phyloP scores from a whole-genome alignment of 37 sponge, comb jelly and placozoan species.

The Ephydatia muelleri region DNA sequence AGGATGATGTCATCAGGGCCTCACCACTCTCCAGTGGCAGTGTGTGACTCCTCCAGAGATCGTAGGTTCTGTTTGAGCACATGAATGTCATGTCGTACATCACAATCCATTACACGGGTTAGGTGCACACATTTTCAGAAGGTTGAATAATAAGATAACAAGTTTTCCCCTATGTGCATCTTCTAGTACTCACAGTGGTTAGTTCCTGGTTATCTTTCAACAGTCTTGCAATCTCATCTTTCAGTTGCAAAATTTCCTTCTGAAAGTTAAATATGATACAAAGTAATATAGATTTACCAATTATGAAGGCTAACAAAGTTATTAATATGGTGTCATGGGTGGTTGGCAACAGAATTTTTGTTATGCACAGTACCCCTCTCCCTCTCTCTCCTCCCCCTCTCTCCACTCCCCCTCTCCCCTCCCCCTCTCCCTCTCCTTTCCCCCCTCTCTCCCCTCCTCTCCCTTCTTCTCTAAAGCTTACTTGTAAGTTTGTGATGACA shows the following conservation, averaged over 20 bases:
- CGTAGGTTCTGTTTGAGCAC: neutral
- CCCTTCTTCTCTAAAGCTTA: too few relatives aligned
- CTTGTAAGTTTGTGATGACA: neutral
- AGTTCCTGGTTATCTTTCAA: slow-evolving; percentile 1
- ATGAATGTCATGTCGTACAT: neutral
- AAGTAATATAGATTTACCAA: too few relatives aligned
- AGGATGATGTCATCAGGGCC: neutral
- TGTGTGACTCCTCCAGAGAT: neutral
- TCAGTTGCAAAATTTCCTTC: neutral
- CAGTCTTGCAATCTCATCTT: neutral
- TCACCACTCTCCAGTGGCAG: neutral
- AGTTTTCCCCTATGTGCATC: too few relatives aligned
- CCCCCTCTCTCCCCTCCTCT: too few relatives aligned
- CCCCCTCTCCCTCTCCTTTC: too few relatives aligned
- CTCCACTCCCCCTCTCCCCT: too few relatives aligned
- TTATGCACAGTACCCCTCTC: too few relatives aligned
- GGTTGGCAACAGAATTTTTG: too few relatives aligned
- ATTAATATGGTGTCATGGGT: too few relatives aligned
- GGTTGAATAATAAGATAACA: too few relatives aligned
- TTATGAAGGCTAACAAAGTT: too few relatives aligned
- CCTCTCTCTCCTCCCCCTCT: too few relatives aligned
- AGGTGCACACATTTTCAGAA: neutral
- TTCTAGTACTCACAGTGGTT: neutral
- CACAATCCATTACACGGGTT: neutral
- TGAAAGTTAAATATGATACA: neutral